phyloP scores from a whole-genome alignment of 2,888 invertebrate species.

The Syrista parreyssii region DNA sequence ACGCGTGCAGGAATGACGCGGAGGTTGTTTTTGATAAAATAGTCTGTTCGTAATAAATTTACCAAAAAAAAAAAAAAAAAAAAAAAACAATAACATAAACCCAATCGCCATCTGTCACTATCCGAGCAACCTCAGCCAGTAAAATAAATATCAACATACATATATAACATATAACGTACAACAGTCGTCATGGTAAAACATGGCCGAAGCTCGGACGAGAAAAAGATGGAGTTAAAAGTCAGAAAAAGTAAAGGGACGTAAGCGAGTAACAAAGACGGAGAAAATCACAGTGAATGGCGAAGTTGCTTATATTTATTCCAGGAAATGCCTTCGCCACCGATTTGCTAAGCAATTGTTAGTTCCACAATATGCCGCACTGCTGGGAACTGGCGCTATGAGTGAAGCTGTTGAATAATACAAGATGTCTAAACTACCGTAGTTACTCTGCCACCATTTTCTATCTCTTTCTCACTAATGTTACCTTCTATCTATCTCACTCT shows the following conservation, averaged over 20 bases:
- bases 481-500: not conserved
- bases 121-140: not conserved
- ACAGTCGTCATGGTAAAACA: not conserved
- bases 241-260: not conserved
- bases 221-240: conserved; percentile 6
- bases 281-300: conserved; percentile 34
- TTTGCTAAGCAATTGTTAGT: conserved; percentile 42
- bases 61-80: not conserved
- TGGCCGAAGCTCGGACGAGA: conserved; percentile 6
- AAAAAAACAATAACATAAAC: not conserved
- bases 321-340: conserved; percentile 36
- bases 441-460: conserved; percentile 11
- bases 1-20: not conserved
- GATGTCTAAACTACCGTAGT: conserved; percentile 37
- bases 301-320: conserved; percentile 36
- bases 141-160: not conserved
- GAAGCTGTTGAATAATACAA: conserved; percentile 42
- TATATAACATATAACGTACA: not conserved
- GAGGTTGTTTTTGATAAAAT: not conserved
- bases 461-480: not conserved
- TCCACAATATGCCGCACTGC: conserved; percentile 12
- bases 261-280: conserved; percentile 21
- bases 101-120: not conserved
- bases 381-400: conserved; percentile 32
- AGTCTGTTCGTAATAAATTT: not conserved